A percentile compares a stretch with the other conserved stretches of the same genome.
Conservation (phyloP, 2,113 vertebrate species). For the Cathartes aura region DNA sequence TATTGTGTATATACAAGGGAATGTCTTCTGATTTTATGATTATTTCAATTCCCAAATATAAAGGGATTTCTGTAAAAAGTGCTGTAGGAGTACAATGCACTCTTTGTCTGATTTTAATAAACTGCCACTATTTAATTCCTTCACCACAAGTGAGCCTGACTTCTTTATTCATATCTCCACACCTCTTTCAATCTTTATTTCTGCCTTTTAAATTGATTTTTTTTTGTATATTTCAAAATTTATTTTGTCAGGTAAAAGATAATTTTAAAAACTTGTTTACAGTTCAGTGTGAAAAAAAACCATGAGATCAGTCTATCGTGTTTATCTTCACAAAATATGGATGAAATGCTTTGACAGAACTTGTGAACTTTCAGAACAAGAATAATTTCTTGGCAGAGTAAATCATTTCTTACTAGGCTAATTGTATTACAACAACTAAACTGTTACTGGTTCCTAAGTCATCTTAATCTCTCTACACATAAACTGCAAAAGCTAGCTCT, state of each 20-base stretch:
- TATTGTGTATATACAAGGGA: neutral
- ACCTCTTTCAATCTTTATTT: slow-evolving; percentile 66
- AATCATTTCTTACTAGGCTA: neutral
- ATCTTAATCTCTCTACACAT: neutral
- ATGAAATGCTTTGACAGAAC: neutral
- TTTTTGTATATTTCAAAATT: slow-evolving; percentile 59
- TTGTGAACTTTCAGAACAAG: neutral
- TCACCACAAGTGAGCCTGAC: neutral
- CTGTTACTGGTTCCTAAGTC: neutral
- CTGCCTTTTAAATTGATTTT: slow-evolving; percentile 70
- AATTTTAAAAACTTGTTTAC: neutral
- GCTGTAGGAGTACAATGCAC: neutral
- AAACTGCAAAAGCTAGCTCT: neutral
- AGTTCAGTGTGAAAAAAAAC: neutral
- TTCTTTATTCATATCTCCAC: slow-evolving; percentile 58
- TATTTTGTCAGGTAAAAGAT: slow-evolving; percentile 64
- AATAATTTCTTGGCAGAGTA: neutral
- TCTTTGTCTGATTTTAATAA: neutral
- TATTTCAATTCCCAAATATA: neutral
- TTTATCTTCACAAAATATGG: neutral
- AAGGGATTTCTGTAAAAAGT: neutral
- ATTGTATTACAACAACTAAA: neutral
- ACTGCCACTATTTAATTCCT: neutral
- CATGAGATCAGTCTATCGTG: neutral
- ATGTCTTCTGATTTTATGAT: neutral